Evolutionary conservation across 2,113 vertebrate genomes (phyloP), one percentile per base, ranked within the genome.

Genomic region (Cervus canadensis): DNA sequence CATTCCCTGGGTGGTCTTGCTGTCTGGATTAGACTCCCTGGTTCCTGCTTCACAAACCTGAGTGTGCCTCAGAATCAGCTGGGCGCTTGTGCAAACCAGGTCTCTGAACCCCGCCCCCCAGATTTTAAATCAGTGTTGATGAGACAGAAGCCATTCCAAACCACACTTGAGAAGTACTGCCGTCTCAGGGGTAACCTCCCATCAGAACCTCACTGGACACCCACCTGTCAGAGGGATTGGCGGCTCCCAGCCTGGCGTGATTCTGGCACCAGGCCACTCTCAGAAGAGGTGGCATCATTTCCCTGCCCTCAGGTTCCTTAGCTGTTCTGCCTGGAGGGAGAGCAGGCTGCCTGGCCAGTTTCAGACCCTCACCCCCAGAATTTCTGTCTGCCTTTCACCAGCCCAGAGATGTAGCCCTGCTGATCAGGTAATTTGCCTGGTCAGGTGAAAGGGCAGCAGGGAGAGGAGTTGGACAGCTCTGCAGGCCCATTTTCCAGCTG

Each of bases 331-430:
- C 26, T 28, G 26, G 14, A 26, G 30, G 83, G 25, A n/a, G 7
- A 15, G 7, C 11, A 25, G 76, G 54, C 59, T 26, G 8, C 59
- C 43, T 13, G 54, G 26, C 45, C 45, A 48, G 14, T 10, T n/a
- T 62, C 23, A 43, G n/a, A 21, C 48, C 28, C 43, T 10, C 78
- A 25, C 6, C 8, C 52, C 40, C 11, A 26, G 3, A 25, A 62
- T 91, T 84, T 45, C 82, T 43, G 36, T 40, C n/a, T 87, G 74
- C 48, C 50, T 91, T 67, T 82, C 82, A 64, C 56, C 21, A 62
- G 60, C 56, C 28, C 56, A 33, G 30, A 74, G 30, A 43, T 9
- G 7, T 7, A 64, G 81, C 52, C 48, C 12, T 28, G 36, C n/a
- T 48, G 64, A 43, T 40, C 21, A 8, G n/a, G 0, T 13, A 50